phyloP scores from a whole-genome alignment of 2,797 vertebrate species.

The Psittacula derbiana region DNA sequence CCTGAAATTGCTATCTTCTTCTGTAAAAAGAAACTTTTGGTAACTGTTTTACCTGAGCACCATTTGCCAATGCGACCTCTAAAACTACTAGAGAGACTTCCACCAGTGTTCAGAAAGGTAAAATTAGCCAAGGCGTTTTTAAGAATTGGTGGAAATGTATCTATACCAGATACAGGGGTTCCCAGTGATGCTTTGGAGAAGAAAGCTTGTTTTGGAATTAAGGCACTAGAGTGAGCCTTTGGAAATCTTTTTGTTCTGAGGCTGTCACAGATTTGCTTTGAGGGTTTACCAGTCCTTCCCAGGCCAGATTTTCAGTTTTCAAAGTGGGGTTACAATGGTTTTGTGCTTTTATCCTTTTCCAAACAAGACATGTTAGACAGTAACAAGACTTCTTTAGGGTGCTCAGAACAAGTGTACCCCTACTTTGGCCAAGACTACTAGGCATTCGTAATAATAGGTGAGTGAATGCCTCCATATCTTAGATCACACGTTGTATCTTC shows the following conservation, averaged over 20 bases:
- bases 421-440: neutral
- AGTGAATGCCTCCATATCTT: neutral
- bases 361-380: neutral
- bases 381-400: neutral
- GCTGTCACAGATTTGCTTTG: neutral
- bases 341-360: neutral
- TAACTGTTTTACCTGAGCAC: neutral
- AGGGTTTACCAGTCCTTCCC: neutral
- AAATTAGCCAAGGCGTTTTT: neutral
- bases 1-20: neutral
- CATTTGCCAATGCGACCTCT: neutral
- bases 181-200: neutral
- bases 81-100: neutral
- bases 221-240: neutral
- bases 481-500: neutral
- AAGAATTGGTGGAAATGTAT: neutral
- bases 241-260: neutral
- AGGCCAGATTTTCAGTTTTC: neutral
- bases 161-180: neutral
- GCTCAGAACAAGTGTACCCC: neutral
- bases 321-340: neutral
- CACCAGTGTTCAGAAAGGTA: neutral
- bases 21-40: neutral
- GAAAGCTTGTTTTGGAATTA: neutral
- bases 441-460: neutral